Percentiles rank a stretch among this genome's conserved stretches.
Conservation (phyloP, 2,888 invertebrate species). For the Drosophila antonietae region DNA sequence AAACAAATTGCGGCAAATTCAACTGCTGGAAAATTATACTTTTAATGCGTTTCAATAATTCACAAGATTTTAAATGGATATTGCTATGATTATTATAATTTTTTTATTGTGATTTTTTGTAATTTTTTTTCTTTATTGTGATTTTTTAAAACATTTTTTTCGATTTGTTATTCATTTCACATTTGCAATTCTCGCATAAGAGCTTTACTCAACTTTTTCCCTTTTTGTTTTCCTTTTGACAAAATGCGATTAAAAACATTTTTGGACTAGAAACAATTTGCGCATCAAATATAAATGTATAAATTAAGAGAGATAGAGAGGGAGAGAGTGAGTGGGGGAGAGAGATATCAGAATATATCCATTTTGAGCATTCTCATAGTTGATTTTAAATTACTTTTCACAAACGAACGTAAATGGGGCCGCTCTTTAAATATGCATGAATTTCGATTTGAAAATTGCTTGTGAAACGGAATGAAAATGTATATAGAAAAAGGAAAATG, state of each 20-base stretch:
- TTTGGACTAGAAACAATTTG: slow-evolving; percentile 13
- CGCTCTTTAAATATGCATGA: slow-evolving; percentile 12
- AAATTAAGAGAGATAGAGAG: slow-evolving; percentile 5
- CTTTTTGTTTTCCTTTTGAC: neutral
- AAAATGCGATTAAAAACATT: slow-evolving; percentile 8
- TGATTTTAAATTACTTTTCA: slow-evolving; percentile 17
- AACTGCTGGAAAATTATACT: slow-evolving; percentile 6
- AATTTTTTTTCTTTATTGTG: too few relatives aligned
- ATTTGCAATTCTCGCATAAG: neutral
- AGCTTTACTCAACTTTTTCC: neutral
- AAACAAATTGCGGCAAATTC: neutral
- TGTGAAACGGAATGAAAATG: neutral
- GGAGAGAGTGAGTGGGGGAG: neutral
- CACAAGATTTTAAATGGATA: slow-evolving; percentile 1
- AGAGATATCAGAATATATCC: neutral
- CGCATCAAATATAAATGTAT: neutral
- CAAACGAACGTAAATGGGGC: slow-evolving; percentile 4
- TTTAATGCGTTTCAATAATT: neutral
- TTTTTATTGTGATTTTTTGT: too few relatives aligned
- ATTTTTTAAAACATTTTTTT: neutral
- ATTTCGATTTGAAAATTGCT: slow-evolving; percentile 14
- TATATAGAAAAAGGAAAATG: neutral
- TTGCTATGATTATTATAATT: neutral
- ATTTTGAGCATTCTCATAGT: slow-evolving; percentile 9
- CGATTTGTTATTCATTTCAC: slow-evolving; percentile 6